Percentiles rank a stretch among this genome's conserved stretches.
phyloP scores from a whole-genome alignment of 2,888 invertebrate species.

The Leucophora obtusa region DNA sequence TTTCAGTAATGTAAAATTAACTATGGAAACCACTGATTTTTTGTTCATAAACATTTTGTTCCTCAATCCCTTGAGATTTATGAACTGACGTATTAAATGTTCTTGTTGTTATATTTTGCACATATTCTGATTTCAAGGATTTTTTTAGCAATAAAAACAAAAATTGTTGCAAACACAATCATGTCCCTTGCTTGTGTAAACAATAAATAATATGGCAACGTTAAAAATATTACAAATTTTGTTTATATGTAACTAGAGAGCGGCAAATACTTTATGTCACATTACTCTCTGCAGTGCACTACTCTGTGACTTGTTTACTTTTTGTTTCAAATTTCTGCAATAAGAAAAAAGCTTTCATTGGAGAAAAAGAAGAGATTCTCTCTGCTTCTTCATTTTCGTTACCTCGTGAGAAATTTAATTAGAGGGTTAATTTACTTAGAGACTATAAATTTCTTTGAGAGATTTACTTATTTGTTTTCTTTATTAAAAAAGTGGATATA shows the following conservation, averaged over 20 bases:
- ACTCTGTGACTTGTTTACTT: not conserved
- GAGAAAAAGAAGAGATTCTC: not conserved
- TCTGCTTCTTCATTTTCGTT: no score
- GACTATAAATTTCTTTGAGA: constrained; percentile 27
- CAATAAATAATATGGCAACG: constrained; percentile 41
- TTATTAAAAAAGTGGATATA: constrained; percentile 30
- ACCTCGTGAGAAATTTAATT: not conserved
- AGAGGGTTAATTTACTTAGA: constrained; percentile 13
- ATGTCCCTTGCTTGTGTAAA: constrained; percentile 31
- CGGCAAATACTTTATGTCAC: constrained; percentile 18
- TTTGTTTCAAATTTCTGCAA: not conserved
- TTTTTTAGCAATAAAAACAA: constrained; percentile 22
- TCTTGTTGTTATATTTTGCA: not conserved
- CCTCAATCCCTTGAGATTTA: constrained; percentile 4
- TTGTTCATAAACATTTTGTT: not conserved
- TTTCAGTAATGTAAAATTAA: no score
- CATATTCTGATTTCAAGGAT: constrained; percentile 52
- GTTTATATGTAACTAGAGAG: constrained; percentile 30
- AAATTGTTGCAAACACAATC: constrained; percentile 21
- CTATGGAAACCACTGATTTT: no score
- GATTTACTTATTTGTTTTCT: constrained; percentile 28
- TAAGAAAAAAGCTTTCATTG: constrained; percentile 23
- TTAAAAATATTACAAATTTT: constrained; percentile 17
- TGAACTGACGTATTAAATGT: not conserved
- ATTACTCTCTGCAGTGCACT: not conserved